Conservation (phyloP, 2,888 invertebrate species). For the Adela reaumurella region DNA sequence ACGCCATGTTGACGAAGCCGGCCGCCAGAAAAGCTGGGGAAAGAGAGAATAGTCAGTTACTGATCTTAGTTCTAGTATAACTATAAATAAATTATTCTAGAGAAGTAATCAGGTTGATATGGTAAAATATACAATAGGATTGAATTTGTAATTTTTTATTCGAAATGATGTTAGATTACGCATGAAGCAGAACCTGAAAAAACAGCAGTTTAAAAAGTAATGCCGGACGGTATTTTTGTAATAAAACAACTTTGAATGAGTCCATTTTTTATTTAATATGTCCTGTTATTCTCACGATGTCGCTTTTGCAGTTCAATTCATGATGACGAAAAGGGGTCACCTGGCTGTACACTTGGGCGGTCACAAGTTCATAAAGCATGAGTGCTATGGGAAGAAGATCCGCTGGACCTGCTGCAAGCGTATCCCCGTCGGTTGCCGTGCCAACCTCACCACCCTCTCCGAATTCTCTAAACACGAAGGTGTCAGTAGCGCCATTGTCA, state of each 20-base stretch:
- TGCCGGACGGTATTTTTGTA: too few species aligned
- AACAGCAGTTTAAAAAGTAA: too few species aligned
- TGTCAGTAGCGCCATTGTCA: constrained; percentile 20
- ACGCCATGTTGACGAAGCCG: constrained; percentile 39
- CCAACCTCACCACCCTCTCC: constrained; percentile 26
- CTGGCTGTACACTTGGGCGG: constrained; percentile 30
- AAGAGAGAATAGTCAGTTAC: constrained; percentile 10
- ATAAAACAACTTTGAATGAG: too few species aligned
- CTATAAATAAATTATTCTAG: too few species aligned
- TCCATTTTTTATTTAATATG: too few species aligned
- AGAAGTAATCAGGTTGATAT: too few species aligned
- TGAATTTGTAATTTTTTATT: too few species aligned
- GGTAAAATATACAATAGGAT: too few species aligned
- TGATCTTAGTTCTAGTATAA: too few species aligned
- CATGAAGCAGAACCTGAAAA: too few species aligned
- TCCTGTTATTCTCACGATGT: too few species aligned
- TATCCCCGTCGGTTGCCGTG: constrained; percentile 31
- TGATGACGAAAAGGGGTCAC: constrained; percentile 35
- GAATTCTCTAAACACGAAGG: not conserved
- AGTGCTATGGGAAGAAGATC: constrained; percentile 33
- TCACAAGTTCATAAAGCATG: constrained; percentile 43
- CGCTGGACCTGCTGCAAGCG: constrained; percentile 43
- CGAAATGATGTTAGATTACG: too few species aligned
- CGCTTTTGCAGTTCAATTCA: constrained; percentile 31
- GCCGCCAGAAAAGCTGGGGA: constrained; percentile 38